phyloP scores from a whole-genome alignment of 2,113 vertebrate genomes.

The Colossoma macropomum region DNA sequence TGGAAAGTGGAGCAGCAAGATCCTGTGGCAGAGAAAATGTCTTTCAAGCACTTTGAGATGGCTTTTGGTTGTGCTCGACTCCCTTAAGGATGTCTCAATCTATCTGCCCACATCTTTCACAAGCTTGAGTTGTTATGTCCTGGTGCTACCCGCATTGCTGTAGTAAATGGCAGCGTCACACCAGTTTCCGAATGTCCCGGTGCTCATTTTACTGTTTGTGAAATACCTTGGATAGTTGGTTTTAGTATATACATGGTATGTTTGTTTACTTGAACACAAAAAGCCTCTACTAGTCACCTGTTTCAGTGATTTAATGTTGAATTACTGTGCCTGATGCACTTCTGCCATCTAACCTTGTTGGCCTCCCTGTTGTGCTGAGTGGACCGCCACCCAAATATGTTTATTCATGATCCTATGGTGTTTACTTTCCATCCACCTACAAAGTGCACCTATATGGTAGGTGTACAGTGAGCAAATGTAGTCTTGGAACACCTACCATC shows the following conservation, averaged over 20 bases:
- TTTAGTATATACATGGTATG: neutral
- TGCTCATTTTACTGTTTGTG: neutral
- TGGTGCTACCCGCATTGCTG: conserved; percentile 17
- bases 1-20: conserved; percentile 52
- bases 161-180: conserved; percentile 14
- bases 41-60: conserved; percentile 47
- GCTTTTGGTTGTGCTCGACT: conserved; percentile 36
- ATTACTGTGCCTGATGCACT: too few relatives aligned
- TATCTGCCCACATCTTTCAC: conserved; percentile 29
- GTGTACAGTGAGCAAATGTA: too few relatives aligned
- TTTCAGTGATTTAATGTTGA: neutral
- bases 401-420: too few relatives aligned
- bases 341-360: too few relatives aligned
- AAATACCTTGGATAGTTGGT: neutral
- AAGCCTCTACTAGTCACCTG: neutral
- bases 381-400: too few relatives aligned
- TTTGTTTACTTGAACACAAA: neutral
- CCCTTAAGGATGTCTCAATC: conserved; percentile 24
- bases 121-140: neutral
- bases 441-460: too few relatives aligned
- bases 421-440: too few relatives aligned
- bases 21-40: conserved; percentile 51
- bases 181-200: neutral
- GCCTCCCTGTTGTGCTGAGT: too few relatives aligned
- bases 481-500: too few relatives aligned